Evolutionary conservation across 2,797 vertebrate species (phyloP).

Genomic region (Sebastes taczanowskii): DNA sequence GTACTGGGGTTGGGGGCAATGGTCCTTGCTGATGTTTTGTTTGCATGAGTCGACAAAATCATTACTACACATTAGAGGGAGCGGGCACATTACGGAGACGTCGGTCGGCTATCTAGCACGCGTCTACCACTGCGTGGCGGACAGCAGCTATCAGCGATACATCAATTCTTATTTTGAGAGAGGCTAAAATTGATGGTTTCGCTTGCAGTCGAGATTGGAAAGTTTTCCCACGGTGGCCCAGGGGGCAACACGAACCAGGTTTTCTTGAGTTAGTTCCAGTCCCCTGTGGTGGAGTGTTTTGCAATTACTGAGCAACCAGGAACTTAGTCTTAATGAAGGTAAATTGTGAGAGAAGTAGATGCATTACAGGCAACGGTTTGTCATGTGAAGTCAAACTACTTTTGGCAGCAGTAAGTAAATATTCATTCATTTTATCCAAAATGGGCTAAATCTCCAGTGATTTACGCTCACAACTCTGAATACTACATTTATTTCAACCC

Average conservation of each 20-base stretch:
- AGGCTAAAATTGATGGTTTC: slow-evolving; percentile 13
- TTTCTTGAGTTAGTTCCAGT: slow-evolving; percentile 14
- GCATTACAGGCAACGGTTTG: neutral
- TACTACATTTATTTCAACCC: neutral
- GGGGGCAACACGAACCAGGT: neutral
- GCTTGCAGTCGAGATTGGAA: neutral
- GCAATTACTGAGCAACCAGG: neutral
- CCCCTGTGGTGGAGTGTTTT: neutral
- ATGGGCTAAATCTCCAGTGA: neutral
- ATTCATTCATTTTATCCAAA: neutral
- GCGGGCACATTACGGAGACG: slow-evolving; percentile 8
- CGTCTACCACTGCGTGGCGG: neutral
- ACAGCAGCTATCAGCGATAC: neutral
- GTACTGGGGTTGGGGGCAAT: slow-evolving; percentile 35
- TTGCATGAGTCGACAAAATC: slow-evolving; percentile 52
- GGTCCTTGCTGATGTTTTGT: slow-evolving; percentile 47
- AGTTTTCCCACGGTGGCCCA: neutral
- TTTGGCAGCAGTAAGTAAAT: neutral
- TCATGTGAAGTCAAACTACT: neutral
- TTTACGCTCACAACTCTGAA: neutral
- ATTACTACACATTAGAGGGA: slow-evolving; percentile 40
- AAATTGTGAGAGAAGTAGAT: neutral
- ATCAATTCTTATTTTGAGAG: slow-evolving; percentile 10
- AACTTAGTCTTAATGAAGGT: neutral
- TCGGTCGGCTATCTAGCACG: neutral